Percentiles rank a stretch among this genome's conserved stretches.
Evolutionary conservation across 2,797 vertebrate genomes (phyloP).

Genomic region (Semotilus atromaculatus): DNA sequence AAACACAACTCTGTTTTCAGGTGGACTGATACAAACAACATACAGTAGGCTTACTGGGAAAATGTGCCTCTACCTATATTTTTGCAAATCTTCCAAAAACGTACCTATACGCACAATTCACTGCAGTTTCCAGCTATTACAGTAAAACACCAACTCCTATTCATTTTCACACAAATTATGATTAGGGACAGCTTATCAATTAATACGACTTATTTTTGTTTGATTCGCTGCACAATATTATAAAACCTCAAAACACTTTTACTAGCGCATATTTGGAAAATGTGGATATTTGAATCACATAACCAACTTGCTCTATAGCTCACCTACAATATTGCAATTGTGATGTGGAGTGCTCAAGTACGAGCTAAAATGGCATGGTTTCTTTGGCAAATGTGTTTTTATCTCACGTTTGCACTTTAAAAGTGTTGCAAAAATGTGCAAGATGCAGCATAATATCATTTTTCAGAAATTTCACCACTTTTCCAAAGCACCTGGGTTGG

Average conservation of each 20-base stretch:
- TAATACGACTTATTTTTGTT: no score
- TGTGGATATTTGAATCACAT: background rate
- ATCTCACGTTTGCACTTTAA: background rate
- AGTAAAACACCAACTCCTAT: background rate
- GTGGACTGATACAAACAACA: background rate
- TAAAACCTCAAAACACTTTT: background rate
- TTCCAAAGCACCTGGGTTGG: background rate
- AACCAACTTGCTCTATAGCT: background rate
- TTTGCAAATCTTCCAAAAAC: no score
- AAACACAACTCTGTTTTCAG: background rate
- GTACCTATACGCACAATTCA: background rate
- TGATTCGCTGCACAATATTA: background rate
- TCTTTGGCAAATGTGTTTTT: background rate
- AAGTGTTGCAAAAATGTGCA: background rate
- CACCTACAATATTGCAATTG: background rate
- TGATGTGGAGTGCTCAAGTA: background rate
- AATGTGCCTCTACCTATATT: background rate
- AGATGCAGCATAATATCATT: background rate
- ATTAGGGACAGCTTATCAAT: background rate
- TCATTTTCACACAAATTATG: background rate
- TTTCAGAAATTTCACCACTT: background rate
- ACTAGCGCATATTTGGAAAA: background rate
- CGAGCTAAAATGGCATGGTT: background rate
- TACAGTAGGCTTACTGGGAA: background rate
- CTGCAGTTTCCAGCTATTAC: background rate